Conservation (phyloP, 2,797 vertebrate species). For the Petrocephalus sullivani region DNA sequence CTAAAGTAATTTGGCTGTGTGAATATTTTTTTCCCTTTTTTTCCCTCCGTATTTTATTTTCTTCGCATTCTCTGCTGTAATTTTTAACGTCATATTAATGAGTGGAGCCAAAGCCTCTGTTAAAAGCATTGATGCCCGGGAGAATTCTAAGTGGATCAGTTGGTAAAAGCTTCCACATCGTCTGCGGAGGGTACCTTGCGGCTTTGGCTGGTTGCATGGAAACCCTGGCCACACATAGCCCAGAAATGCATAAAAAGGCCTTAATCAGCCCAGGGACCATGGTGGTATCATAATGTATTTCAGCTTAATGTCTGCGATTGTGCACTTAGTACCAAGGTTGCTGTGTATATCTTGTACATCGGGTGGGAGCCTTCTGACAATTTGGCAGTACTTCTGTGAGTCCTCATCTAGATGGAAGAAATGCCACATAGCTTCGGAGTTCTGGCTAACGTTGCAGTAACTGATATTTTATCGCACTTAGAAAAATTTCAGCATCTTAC, state of each 20-base stretch:
- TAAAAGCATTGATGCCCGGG: constrained; percentile 14
- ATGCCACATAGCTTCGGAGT: neutral
- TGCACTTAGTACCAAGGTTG: neutral
- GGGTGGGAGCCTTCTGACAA: neutral
- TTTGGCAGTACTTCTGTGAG: neutral
- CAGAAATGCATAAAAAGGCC: neutral
- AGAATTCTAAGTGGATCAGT: constrained; percentile 18
- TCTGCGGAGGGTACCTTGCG: neutral
- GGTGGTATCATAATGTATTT: neutral
- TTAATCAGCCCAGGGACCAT: neutral
- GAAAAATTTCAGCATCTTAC: neutral
- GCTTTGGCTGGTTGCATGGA: neutral
- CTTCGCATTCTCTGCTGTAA: constrained; percentile 1
- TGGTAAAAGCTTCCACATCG: neutral
- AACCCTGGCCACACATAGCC: neutral
- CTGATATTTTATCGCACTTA: neutral
- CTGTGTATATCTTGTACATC: neutral
- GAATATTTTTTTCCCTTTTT: neutral
- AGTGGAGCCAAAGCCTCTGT: neutral
- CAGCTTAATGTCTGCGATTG: neutral
- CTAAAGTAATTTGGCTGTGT: constrained; percentile 9
- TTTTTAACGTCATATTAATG: constrained; percentile 20
- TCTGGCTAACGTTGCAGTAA: neutral
- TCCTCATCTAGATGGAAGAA: neutral
- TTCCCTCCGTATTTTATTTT: constrained; percentile 18